Base-by-base conservation (phyloP, 2,888 invertebrate genomes). In the Bombyx huttoni region DNA sequence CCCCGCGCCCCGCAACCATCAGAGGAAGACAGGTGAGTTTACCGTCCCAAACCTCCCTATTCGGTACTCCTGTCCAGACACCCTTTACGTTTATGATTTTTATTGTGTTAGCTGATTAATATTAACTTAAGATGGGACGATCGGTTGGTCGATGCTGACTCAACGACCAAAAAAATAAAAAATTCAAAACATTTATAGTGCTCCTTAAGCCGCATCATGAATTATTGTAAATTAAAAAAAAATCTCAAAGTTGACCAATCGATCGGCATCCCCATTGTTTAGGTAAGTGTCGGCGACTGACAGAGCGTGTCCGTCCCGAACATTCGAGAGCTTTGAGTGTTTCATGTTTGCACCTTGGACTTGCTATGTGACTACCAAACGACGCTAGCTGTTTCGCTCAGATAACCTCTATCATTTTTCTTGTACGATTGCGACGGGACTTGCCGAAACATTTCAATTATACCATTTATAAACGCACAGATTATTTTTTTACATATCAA, bases 311-410 rank as follows among this genome's bases (percentile, higher is more conserved):
- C 73, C 68, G 68, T 70, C 69, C 75, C 75, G 79, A 77, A 81
- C 82, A 88, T 85, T 83, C n/a, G 79, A 88, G 87, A 87, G 89
- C 89, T 89, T 89, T 89, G 86, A 89, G 87, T 89, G 89, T 89
- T 89, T 87, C 89, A 88, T 89, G 89, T 89, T 88, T 89, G 89
- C 89, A 89, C 89, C 88, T 89, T 89, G 89, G 89, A 88, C 87
- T 89, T 89, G 89, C 89, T 89, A 85, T 88, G 87, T 87, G 83
- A 87, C 81, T 82, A 85, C 78, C 82, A 70, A 83, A 74, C 83
- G 75, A 83, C 79, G 86, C 87, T 87, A 84, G 86, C 86, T 85
- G 84, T 84, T 82, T 84, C 79, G 87, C 87, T 87, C 87, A 87
- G 85, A 75, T 81, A 83, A 76, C 81, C 82, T 86, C 85, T 88